Percentiles rank a stretch among this genome's conserved stretches.
These are phyloP conservation scores for Coleophora deauratella DNA, from an alignment of 2,888 invertebrate genomes.

Conservation along the genomic window DNA sequence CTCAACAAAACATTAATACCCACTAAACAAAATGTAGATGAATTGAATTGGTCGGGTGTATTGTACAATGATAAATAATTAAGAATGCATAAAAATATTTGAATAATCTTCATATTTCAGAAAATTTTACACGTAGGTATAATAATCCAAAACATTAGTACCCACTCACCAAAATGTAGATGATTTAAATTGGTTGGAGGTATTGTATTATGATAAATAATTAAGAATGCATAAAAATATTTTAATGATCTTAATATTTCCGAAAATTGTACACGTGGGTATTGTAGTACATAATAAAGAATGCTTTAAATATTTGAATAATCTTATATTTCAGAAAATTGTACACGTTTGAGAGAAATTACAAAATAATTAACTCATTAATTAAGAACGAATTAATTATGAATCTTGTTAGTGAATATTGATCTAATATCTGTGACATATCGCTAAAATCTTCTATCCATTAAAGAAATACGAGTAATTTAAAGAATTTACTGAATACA, in stretches of 20 bases:
- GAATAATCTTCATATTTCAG: slow-evolving; percentile 70
- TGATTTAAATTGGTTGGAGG: slow-evolving; percentile 36
- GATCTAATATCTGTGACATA: too few relatives aligned
- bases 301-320: slow-evolving; percentile 54
- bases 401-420: too few relatives aligned
- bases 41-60: slow-evolving; percentile 38
- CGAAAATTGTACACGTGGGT: slow-evolving; percentile 45
- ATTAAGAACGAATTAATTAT: too few relatives aligned
- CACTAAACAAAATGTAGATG: slow-evolving; percentile 30
- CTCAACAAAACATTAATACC: slow-evolving; percentile 28
- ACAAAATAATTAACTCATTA: slow-evolving; percentile 56
- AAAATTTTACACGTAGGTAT: slow-evolving; percentile 46
- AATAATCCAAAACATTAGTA: slow-evolving; percentile 25
- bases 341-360: slow-evolving; percentile 69
- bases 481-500: too few relatives aligned
- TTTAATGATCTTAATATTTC: slow-evolving; percentile 71
- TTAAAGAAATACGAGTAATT: too few relatives aligned
- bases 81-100: slow-evolving; percentile 44
- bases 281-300: slow-evolving; percentile 46
- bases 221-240: slow-evolving; percentile 41
- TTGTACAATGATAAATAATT: slow-evolving; percentile 42
- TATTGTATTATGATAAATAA: slow-evolving; percentile 41
- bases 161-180: slow-evolving; percentile 30
- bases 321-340: slow-evolving; percentile 72
- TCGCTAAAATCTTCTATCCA: too few relatives aligned